Conservation (phyloP, 2,797 vertebrate species). For the Coendou prehensilis region DNA sequence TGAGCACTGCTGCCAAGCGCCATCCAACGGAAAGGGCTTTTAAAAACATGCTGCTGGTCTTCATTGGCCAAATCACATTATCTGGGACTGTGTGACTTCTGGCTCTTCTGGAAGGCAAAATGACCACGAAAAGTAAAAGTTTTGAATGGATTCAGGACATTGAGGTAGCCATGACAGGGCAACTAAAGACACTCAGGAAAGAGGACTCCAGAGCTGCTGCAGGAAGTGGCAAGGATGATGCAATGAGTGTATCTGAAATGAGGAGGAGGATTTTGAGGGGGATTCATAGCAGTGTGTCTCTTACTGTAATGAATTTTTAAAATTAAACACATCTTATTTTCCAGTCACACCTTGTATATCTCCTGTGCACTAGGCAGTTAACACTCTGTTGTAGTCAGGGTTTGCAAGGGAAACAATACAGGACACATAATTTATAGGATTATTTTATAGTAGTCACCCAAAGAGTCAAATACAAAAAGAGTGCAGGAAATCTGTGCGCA, state of each 20-base stretch:
- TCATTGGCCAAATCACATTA: not conserved
- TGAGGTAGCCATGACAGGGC: not conserved
- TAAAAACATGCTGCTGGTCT: not conserved
- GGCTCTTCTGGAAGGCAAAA: not conserved
- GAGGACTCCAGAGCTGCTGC: not conserved
- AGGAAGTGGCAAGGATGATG: not conserved
- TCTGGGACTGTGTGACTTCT: not conserved
- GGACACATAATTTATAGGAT: no score
- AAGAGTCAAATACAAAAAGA: no score
- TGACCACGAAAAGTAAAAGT: not conserved
- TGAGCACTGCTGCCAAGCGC: not conserved
- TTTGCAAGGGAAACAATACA: no score
- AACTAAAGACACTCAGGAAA: not conserved
- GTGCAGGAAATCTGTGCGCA: no score
- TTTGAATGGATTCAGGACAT: not conserved
- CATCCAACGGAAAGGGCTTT: not conserved
- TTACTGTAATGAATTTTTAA: not conserved
- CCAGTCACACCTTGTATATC: not conserved
- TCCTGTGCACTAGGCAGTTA: not conserved
- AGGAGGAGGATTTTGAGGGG: not conserved
- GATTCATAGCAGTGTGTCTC: not conserved
- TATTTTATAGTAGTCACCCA: no score
- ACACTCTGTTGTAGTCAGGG: no score
- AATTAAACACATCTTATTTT: not conserved
- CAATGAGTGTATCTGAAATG: not conserved